Evolutionary conservation across 2,113 vertebrate genomes (phyloP).

Genomic region (Furnarius figulus): DNA sequence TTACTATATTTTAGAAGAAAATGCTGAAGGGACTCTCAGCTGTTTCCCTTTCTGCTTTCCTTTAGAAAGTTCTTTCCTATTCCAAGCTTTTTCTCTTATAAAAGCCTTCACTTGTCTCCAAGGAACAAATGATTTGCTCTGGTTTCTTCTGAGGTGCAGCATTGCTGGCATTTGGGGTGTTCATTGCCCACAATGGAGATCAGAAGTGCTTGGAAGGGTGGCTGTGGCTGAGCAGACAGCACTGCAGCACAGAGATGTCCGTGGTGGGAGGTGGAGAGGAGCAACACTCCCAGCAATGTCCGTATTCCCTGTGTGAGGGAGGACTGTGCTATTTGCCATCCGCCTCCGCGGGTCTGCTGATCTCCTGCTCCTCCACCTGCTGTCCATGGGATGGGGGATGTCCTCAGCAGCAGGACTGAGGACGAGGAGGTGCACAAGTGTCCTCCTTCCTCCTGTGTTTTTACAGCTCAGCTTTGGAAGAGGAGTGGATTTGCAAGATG

Average conservation of each 20-base stretch:
- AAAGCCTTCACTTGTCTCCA: neutral
- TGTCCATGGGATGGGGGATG: neutral
- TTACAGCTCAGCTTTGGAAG: neutral
- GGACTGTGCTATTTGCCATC: neutral
- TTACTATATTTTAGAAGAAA: neutral
- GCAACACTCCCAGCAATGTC: neutral
- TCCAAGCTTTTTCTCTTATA: neutral
- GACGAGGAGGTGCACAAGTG: neutral
- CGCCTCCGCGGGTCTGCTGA: neutral
- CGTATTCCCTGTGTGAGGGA: neutral
- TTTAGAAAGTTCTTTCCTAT: neutral
- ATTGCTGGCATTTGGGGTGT: neutral
- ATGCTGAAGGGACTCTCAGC: neutral
- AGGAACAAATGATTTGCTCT: neutral
- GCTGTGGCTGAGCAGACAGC: neutral
- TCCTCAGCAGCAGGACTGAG: neutral
- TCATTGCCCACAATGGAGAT: neutral
- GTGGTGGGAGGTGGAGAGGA: neutral
- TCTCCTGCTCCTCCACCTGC: neutral
- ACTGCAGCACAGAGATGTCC: fast-evolving
- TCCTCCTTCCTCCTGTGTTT: neutral
- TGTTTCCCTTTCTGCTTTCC: neutral
- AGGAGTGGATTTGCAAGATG: neutral
- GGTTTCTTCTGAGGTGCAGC: neutral
- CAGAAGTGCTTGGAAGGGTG: neutral